Conservation (phyloP, 1,140 invertebrate species). For the Hermetia illucens region DNA sequence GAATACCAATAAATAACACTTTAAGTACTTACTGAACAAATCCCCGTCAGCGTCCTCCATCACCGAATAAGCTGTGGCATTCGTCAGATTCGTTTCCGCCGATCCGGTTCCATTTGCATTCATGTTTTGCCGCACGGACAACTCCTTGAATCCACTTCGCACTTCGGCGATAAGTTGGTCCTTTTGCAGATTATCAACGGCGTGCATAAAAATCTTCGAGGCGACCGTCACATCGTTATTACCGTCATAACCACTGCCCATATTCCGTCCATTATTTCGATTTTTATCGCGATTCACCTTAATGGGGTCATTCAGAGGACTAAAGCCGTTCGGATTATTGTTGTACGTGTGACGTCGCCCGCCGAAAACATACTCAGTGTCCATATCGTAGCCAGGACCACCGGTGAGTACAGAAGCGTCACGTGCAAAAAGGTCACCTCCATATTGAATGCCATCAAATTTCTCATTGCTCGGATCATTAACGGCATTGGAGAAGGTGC, state of each 20-base stretch:
- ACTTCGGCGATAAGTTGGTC: conserved; percentile 19
- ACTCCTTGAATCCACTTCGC: neutral
- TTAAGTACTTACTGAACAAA: conserved; percentile 2
- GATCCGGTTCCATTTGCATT: neutral
- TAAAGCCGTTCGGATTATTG: too few species aligned
- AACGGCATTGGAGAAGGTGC: too few species aligned
- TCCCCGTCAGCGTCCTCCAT: conserved; percentile 6
- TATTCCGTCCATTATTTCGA: neutral
- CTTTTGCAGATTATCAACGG: conserved; percentile 19
- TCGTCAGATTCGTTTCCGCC: conserved; percentile 3
- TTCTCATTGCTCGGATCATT: conserved; percentile 6
- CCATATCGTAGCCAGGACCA: conserved; percentile 2
- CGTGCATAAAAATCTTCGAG: conserved; percentile 8
- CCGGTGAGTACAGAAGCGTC: too few species aligned
- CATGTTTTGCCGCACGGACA: neutral
- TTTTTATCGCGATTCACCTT: too few species aligned
- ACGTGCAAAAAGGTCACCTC: conserved; percentile 25
- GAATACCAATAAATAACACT: too few species aligned
- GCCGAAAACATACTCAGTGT: conserved; percentile 8
- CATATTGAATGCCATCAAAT: conserved; percentile 26
- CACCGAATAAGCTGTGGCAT: conserved; percentile 15
- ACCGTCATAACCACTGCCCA: conserved; percentile 5
- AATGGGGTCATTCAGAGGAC: too few species aligned
- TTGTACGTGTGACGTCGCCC: too few species aligned
- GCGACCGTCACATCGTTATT: conserved; percentile 1